Evolutionary conservation across 2,797 vertebrate genomes (phyloP), one percentile per base, ranked within the genome.

Genomic region (Sebastes paucispinis): DNA sequence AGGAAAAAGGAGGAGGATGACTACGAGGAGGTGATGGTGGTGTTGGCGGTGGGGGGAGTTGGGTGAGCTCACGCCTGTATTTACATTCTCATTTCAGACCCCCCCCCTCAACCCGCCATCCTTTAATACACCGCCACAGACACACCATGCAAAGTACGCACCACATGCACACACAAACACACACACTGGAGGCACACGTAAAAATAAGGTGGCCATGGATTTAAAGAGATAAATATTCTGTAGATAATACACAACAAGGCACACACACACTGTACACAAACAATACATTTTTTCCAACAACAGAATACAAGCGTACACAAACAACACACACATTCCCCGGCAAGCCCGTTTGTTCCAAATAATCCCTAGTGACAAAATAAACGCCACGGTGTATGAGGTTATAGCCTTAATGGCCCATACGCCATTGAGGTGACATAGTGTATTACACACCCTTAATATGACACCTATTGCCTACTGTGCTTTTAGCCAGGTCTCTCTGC

Each of bases 321-420:
- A 88, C 71, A 81, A 54, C 74, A 12, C 73, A 71, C 75, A 88
- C 77, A 79, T 83, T 91, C 64, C 85, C 79, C 43, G 2, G 83
- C 80, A 83, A 69, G 83, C 81, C 72, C 43, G 87, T 93, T 93
- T 93, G 93, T 94, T 94, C 80, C 86, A 84, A 92, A 93, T 94
- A 94, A 96, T 94, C 90, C 91, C 90, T 90, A 91, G 90, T 93
- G 94, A 94, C 94, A 95, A 93, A 94, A 92, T 95, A 95, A 95
- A 93, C 64, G 89, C 87, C 83, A 81, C 72, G 43, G 87, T 91
- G 88, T 87, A 82, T 80, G 89, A 91, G 92, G 91, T 92, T 91
- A 94, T 87, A 84, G 92, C 89, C 87, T 85, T 94, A 95, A 95
- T 93, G 91, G 92, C 78, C 90, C 83, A 69, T 89, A 85, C 73